Evolutionary conservation across 2,113 vertebrate species (phyloP).

Genomic region (Tupaia tana): DNA sequence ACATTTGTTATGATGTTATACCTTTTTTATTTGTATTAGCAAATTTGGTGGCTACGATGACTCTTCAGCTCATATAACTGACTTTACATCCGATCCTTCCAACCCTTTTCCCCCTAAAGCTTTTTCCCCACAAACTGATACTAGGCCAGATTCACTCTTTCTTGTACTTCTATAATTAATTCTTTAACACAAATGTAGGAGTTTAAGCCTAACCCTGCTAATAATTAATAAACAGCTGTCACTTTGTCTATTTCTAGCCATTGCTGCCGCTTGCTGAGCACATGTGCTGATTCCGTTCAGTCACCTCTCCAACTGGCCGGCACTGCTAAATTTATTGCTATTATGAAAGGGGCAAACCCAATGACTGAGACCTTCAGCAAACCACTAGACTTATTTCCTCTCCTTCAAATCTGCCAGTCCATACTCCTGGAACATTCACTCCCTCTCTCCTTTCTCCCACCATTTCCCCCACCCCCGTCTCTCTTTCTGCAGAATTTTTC

Average conservation of each 20-base stretch:
- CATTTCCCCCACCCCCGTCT: neutral
- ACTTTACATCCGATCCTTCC: neutral
- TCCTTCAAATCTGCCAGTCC: neutral
- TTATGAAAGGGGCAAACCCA: neutral
- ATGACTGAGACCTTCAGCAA: neutral
- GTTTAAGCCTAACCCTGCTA: neutral
- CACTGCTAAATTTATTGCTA: neutral
- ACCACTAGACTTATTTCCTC: neutral
- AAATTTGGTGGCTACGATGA: neutral
- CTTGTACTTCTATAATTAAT: neutral
- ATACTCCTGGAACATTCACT: neutral
- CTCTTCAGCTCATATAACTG: neutral
- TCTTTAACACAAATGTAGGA: neutral
- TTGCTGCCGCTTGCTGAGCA: neutral
- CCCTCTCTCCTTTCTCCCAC: neutral
- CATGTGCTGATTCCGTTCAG: neutral
- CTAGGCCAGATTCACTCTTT: constrained; percentile 14
- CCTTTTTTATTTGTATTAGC: neutral
- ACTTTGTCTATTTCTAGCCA: neutral
- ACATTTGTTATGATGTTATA: too few relatives aligned
- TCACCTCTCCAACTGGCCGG: neutral
- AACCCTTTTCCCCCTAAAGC: neutral
- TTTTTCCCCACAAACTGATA: neutral
- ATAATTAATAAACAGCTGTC: neutral
- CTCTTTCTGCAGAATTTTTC: neutral